Base-by-base conservation (phyloP, 1,140 invertebrate genomes). In the Polypedilum vanderplanki region DNA sequence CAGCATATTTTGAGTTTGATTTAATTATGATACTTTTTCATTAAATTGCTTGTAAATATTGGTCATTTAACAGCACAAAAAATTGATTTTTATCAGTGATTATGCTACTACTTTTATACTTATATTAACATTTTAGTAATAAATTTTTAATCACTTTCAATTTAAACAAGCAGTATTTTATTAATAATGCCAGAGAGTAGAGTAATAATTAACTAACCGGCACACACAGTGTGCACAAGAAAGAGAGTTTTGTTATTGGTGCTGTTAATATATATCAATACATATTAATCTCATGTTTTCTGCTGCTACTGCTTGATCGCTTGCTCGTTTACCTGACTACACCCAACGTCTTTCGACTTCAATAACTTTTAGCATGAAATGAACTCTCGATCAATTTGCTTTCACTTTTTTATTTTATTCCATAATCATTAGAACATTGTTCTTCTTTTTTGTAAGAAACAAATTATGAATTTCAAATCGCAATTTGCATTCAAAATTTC, bases 41-140 rank as follows among this genome's bases (percentile, higher is more conserved):
- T n/a, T n/a, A 57, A 57, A 57, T 57, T 57, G 46, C 46, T 57
- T 57, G 46, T 57, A 57, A 57, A 57, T 57, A 57, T 57, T n/a
- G 46, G n/a, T 57, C 46, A 57, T n/a, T 57, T 57, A 57, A 3
- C 15, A 12, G n/a, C 12, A 57, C 15, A n/a, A n/a, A n/a, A 57
- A 57, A 57, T 57, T 57, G 46, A 57, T 57, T 12, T 57, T 57
- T 57, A 57, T 57, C 46, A n/a, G n/a, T 15, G 15, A 57, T 57
- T 57, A 57, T 57, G 46, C n/a, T 57, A 57, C 46, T 33, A 3
- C 24, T 33, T 33, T 33, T n/a, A n/a, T n/a, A n/a, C n/a, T 33
- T 33, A 33, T 33, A 33, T 33, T 33, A 33, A 57, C 46, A 57
- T 57, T 57, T 57, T 12, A 57, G n/a, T 57, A 57, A 57, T 57